Evolutionary conservation across 2,113 vertebrate species (phyloP).

Genomic region (Xiphophorus maculatus): DNA sequence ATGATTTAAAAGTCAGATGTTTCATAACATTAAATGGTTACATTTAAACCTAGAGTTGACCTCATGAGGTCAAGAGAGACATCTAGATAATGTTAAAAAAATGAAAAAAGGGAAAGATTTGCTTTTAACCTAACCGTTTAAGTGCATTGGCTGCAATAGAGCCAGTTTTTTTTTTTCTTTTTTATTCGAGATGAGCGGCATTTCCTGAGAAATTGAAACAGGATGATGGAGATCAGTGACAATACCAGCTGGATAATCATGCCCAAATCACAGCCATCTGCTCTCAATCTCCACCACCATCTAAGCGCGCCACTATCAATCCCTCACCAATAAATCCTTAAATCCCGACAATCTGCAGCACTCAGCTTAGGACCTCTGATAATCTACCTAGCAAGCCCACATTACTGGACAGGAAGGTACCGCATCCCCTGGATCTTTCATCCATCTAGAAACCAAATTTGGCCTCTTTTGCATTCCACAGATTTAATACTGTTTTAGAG

Average conservation of each 20-base stretch:
- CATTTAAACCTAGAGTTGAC: constrained; percentile 4
- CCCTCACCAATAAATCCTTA: constrained; percentile 80
- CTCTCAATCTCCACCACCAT: constrained; percentile 80
- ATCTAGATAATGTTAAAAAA: not conserved
- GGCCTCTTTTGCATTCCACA: not conserved
- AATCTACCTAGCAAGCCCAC: constrained; percentile 75
- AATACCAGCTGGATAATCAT: constrained; percentile 78
- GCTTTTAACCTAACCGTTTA: constrained; percentile 74
- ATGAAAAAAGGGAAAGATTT: constrained; percentile 22
- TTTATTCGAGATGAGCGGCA: constrained; percentile 66
- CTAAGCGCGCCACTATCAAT: constrained; percentile 75
- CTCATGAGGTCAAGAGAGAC: constrained; percentile 19
- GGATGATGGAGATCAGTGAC: constrained; percentile 79
- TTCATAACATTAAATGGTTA: constrained; percentile 18
- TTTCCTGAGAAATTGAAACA: constrained; percentile 78
- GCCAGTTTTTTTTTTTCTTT: constrained; percentile 56
- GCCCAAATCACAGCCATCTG: constrained; percentile 83
- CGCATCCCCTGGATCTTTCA: constrained; percentile 31
- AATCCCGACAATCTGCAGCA: constrained; percentile 81
- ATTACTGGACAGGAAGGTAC: constrained; percentile 70
- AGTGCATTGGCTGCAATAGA: constrained; percentile 65
- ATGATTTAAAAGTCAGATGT: constrained; percentile 1
- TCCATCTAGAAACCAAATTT: constrained; percentile 43
- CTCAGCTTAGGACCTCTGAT: constrained; percentile 67
- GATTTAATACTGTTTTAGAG: constrained; percentile 13